Percentiles rank a stretch among this genome's conserved stretches.
Conservation (phyloP, 2,113 vertebrate species). For the Pterocles gutturalis region DNA sequence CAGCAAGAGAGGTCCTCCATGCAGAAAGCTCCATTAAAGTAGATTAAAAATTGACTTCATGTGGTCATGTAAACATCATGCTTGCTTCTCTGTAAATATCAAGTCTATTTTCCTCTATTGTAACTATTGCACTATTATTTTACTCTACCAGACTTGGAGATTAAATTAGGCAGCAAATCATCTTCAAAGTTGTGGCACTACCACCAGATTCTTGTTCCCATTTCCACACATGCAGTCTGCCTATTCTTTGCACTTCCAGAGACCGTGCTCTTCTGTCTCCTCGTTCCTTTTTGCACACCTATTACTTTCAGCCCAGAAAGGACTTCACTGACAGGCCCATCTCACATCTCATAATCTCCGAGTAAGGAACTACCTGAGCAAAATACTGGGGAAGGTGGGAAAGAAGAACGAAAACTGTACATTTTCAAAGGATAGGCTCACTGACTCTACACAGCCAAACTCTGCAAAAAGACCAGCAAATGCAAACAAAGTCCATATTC, state of each 20-base stretch:
- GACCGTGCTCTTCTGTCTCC: not conserved
- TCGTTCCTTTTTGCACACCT: not conserved
- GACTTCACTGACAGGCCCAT: not conserved
- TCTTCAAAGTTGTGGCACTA: not conserved
- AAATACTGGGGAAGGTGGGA: not conserved
- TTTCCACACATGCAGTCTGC: not conserved
- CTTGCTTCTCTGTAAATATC: not conserved
- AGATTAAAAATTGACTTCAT: not conserved
- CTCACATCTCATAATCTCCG: not conserved
- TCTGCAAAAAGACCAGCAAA: not conserved
- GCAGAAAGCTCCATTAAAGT: not conserved
- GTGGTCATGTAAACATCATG: not conserved
- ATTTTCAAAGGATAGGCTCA: not conserved
- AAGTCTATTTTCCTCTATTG: not conserved
- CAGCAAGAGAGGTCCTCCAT: not conserved
- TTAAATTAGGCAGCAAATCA: not conserved
- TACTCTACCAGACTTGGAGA: not conserved
- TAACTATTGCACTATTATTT: not conserved
- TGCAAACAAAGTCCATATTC: not conserved
- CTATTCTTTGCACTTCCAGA: not conserved
- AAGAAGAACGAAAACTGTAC: not conserved
- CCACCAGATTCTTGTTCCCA: not conserved
- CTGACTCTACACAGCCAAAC: not conserved
- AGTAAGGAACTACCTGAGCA: not conserved
- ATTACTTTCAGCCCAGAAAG: not conserved